phyloP scores from a whole-genome alignment of 1,140 invertebrate species.

The Drosophila pachea region DNA sequence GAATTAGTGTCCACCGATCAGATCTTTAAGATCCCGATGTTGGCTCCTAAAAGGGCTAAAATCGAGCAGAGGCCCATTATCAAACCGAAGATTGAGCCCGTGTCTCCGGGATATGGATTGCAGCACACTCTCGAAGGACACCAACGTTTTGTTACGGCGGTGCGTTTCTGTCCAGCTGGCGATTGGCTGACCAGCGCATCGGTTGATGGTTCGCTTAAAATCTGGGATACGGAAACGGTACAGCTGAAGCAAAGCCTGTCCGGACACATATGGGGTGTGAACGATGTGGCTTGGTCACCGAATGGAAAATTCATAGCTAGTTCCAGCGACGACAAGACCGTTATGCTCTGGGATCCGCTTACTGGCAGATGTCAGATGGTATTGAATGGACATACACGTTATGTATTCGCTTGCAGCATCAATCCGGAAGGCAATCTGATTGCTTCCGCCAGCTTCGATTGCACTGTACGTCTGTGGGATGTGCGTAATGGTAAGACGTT shows the following conservation, averaged over 20 bases:
- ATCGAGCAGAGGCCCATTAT: not conserved
- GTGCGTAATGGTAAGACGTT: slow-evolving; percentile 38
- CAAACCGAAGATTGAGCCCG: not conserved
- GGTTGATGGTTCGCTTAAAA: slow-evolving; percentile 36
- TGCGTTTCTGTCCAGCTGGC: slow-evolving; percentile 46
- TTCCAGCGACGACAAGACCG: slow-evolving; percentile 50
- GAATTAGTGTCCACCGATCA: not conserved
- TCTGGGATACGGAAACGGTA: slow-evolving; percentile 43
- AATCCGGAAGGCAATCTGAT: slow-evolving; percentile 53
- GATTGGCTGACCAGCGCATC: slow-evolving; percentile 44
- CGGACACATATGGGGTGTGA: slow-evolving; percentile 48
- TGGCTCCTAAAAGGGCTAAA: not conserved
- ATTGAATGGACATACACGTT: slow-evolving; percentile 20
- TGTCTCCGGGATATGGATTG: slow-evolving; percentile 37
- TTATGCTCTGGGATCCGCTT: slow-evolving; percentile 42
- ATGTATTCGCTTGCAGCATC: slow-evolving; percentile 54
- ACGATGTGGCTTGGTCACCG: slow-evolving; percentile 53
- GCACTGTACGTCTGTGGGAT: slow-evolving; percentile 54
- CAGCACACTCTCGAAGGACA: slow-evolving; percentile 38
- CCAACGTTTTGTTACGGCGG: slow-evolving; percentile 3
- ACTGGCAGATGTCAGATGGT: slow-evolving; percentile 13
- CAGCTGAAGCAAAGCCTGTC: slow-evolving; percentile 9
- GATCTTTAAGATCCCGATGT: slow-evolving; percentile 37
- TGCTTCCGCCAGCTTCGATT: slow-evolving; percentile 46
- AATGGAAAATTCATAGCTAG: slow-evolving; percentile 25